A percentile compares a stretch with the other conserved stretches of the same genome.
These are phyloP conservation scores for Amphiprion percula DNA, from an alignment of 2,113 vertebrate species.

Conservation along the genomic window DNA sequence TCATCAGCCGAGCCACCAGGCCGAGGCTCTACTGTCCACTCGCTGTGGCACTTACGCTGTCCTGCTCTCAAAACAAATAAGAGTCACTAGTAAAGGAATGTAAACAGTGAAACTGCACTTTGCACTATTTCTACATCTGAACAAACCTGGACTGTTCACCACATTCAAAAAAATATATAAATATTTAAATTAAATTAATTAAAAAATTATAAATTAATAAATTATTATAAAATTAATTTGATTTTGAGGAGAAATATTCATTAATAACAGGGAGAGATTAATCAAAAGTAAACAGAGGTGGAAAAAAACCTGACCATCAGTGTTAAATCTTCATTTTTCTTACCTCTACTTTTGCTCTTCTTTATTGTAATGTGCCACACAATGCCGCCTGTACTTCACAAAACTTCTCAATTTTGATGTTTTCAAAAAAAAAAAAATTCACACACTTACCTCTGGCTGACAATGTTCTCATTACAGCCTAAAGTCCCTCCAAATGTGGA, in stretches of 20 bases:
- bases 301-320: too few relatives aligned
- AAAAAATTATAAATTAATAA: too few relatives aligned
- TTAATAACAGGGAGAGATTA: too few relatives aligned
- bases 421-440: not conserved
- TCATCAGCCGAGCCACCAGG: constrained; percentile 49
- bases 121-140: not conserved
- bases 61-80: not conserved
- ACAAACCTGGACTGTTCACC: not conserved
- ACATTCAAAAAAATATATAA: not conserved
- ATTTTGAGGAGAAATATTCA: too few relatives aligned
- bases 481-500: constrained; percentile 3
- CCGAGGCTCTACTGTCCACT: not conserved
- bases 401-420: constrained; percentile 2
- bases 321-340: not conserved
- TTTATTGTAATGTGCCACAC: not conserved
- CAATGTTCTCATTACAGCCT: constrained; percentile 6
- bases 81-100: not conserved
- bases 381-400: not conserved
- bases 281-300: not conserved
- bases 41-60: not conserved
- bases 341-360: not conserved
- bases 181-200: constrained; percentile 11
- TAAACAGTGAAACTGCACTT: not conserved
- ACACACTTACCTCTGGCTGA: constrained; percentile 23
- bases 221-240: too few relatives aligned